Base-by-base conservation (phyloP, 1,140 invertebrate genomes). In the Dreissena polymorpha region DNA sequence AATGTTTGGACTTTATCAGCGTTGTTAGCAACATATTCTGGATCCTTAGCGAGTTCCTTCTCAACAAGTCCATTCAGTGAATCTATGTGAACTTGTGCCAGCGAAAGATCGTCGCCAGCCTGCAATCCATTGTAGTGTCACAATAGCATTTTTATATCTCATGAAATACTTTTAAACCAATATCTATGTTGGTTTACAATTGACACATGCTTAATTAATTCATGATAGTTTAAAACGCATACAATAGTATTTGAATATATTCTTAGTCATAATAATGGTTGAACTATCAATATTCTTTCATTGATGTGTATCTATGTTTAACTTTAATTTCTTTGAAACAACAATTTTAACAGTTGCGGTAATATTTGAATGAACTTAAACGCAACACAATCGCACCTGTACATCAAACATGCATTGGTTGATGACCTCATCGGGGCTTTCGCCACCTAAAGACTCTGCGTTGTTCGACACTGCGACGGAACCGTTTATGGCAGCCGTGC, bases 391-490 rank as follows among this genome's bases (percentile, higher is more conserved):
- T 21, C 53, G 13, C 5, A 75, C 72, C 72, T 50, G 21, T 10
- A 75, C 72, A 27, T 75, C 72, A 63, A 75, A 75, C 12, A 50
- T 64, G 23, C 72, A 75, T 23, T 75, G 72, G 16, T 75, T 29
- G 16, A 75, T 29, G 25, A 75, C 72, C 0, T 27, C 72, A 5
- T 63, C 16, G 27, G 21, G 21, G 39, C 16, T 60, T 63, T 18
- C 57, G 3, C 57, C 57, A 13, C 16, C 14, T 0, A 50, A 10
- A 23, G 50, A 16, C 23, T 72, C 70, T 3, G 70, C 13, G 49
- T 39, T 13, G 14, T 53, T 49, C 12, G 39, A 18, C 8, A 72
- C 70, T 53, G 49, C 49, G 0, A 18, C 16, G 10, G 70, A 72
- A 7, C 21, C 21, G 25, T 72, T 72, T 0, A 72, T 53, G 25